Base-by-base conservation (phyloP, 2,797 vertebrate genomes). In the Helostoma temminkii region DNA sequence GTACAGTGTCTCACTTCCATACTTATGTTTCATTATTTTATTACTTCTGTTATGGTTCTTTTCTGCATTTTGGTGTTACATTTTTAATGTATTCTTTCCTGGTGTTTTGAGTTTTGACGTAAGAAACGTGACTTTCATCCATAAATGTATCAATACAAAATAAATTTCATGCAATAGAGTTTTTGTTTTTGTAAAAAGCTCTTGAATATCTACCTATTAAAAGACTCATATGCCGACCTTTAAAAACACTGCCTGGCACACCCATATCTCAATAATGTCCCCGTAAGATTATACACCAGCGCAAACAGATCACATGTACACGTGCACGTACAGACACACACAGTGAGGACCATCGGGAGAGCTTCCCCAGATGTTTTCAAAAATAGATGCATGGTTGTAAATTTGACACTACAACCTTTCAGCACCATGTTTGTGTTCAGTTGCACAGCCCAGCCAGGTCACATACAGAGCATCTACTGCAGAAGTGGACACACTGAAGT, bases 301-400 rank as follows among this genome's bases (percentile, higher is more conserved):
- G 21, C 39, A 63, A 60, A 69, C 32, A 57, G 24, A 71, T 48
- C 22, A 39, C 60, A 25, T 30, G 28, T 43, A 61, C 57, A 56
- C 57, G 47, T 54, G 62, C 54, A 62, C 54, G 71, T 19, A 58
- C 50, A 25, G 15, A 54, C 32, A 62, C 61, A 50, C 65, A 37
- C 9, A 2, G 16, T 1, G 0, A 63, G 12, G n/a, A 39, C 37
- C n/a, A 1, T 25, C 34, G 70, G 69, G 30, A 76, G 36, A 76
- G 64, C 73, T 66, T 82, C 47, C 66, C 63, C 74, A 58, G 73
- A 74, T 71, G 78, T 82, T 75, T 80, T 74, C 48, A 73, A 74
- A 91, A 89, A 89, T 88, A 88, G 88, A 71, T 24, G 9, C n/a
- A 0, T 0, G 11, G 58, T 47, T 18, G 1, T 83, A 65, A 78